Evolutionary conservation across 2,888 invertebrate species (phyloP), one percentile per base, ranked within the genome.

Genomic region (Lycophotia porphyrea): DNA sequence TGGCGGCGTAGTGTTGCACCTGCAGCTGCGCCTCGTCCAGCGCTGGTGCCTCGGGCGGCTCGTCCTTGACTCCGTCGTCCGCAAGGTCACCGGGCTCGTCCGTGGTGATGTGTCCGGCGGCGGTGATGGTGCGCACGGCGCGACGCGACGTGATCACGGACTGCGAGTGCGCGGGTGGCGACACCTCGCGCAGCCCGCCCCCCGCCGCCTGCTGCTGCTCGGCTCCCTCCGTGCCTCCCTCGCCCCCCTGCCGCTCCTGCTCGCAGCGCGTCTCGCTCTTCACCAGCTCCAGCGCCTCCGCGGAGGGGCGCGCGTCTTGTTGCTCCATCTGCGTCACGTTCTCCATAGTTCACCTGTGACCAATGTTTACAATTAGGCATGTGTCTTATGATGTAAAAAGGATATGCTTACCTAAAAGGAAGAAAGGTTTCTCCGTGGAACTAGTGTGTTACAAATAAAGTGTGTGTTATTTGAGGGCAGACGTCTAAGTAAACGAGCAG

Each of bases 61-160:
- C 96, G 85, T 95, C 94, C 85, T 96, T 96, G 34, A 95, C 94
- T 64, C 93, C 93, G 15, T 94, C 94, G 70, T 95, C 95, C 24
- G 87, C 85, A 70, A 90, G 87, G 73, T 92, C 91, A 8, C 84
- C 79, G 18, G 78, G 77, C 66, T 91, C 92, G 47, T 90, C 91
- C 52, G 91, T 94, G 49, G 96, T 97, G 78, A 97, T 97, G 89
- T 97, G 97, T 5, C 97, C 97, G 63, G 97, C 96, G 18, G 97
- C 95, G 36, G 97, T 97, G 88, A 97, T 97, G 47, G 97, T 97
- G 68, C 97, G 95, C 68, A 97, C 94, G 80, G 96, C 95, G 73
- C 97, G 96, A 18, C 97, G 95, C 44, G 96, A 94, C 21, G 97
- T 97, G 90, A 97, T 97, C 34, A 97, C 97, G 27, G 96, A 95